Evolutionary conservation across 2,888 invertebrate genomes (phyloP).

Genomic region (Caenorhabditis becei): DNA sequence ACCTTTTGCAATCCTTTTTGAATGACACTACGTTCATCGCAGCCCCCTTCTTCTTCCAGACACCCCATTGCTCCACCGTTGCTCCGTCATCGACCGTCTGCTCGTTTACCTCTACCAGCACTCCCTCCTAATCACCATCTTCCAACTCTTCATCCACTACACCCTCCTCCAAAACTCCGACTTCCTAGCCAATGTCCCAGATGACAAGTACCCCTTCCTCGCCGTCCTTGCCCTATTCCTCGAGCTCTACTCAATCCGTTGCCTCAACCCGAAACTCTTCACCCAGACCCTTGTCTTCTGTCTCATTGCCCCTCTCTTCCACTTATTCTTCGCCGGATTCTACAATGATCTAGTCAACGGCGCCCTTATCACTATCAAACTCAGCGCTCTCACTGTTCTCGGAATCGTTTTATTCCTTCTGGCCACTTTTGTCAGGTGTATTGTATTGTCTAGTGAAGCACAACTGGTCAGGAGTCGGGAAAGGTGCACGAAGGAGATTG

Average conservation of each 20-base stretch:
- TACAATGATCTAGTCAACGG: constrained; percentile 54
- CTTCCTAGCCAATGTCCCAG: constrained; percentile 35
- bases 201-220: constrained; percentile 54
- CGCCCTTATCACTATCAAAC: constrained; percentile 18
- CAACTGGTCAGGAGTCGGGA: constrained; percentile 32
- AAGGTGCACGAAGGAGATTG: constrained; percentile 38
- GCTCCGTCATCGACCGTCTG: constrained; percentile 43
- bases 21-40: no score
- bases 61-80: constrained; percentile 46
- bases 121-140: constrained; percentile 44
- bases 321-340: constrained; percentile 48
- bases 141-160: constrained; percentile 53
- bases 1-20: no score
- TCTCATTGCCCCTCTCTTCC: constrained; percentile 28
- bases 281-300: constrained; percentile 41
- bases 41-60: no score
- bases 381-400: constrained; percentile 36
- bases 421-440: constrained; percentile 38
- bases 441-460: constrained; percentile 41
- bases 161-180: constrained; percentile 40
- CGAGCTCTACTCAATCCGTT: constrained; percentile 39
- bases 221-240: constrained; percentile 31
- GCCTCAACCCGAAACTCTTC: constrained; percentile 39
- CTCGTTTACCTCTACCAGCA: constrained; percentile 42
- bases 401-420: constrained; percentile 45